Evolutionary conservation across 2,797 vertebrate genomes (phyloP).

Genomic region (Ctenopoma kingsleyae): DNA sequence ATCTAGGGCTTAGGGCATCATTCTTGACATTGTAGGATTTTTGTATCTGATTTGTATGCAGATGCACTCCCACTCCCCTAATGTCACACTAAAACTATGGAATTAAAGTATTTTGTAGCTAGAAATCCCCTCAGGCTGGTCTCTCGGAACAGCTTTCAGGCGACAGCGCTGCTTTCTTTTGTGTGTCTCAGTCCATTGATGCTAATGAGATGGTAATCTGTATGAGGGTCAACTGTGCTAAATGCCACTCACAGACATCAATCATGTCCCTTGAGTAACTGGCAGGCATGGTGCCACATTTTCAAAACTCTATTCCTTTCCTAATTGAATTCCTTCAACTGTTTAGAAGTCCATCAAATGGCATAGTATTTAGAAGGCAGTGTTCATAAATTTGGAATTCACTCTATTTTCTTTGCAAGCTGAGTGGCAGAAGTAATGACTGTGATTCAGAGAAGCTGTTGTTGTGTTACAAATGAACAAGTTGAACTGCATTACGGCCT

Average conservation of each 20-base stretch:
- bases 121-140: constrained; percentile 58
- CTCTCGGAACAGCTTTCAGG: constrained; percentile 52
- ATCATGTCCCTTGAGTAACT: constrained; percentile 70
- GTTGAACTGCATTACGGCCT: constrained; percentile 29
- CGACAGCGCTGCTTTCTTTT: constrained; percentile 44
- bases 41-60: constrained; percentile 59
- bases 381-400: constrained; percentile 58
- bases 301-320: constrained; percentile 69
- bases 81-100: constrained; percentile 65
- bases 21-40: constrained; percentile 51
- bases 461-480: constrained; percentile 59
- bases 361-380: constrained; percentile 51
- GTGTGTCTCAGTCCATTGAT: constrained; percentile 61
- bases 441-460: constrained; percentile 51
- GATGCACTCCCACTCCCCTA: constrained; percentile 25
- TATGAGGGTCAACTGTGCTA: constrained; percentile 73
- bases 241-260: constrained; percentile 81
- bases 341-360: constrained; percentile 69
- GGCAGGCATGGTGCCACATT: constrained; percentile 58
- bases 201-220: constrained; percentile 80
- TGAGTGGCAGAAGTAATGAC: constrained; percentile 55
- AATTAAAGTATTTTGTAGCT: constrained; percentile 67
- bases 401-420: constrained; percentile 54
- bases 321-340: constrained; percentile 74
- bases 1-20: constrained; percentile 31